These are phyloP conservation scores for Cynocephalus volans DNA, from an alignment of 2,113 vertebrate genomes.

Conservation along the genomic window DNA sequence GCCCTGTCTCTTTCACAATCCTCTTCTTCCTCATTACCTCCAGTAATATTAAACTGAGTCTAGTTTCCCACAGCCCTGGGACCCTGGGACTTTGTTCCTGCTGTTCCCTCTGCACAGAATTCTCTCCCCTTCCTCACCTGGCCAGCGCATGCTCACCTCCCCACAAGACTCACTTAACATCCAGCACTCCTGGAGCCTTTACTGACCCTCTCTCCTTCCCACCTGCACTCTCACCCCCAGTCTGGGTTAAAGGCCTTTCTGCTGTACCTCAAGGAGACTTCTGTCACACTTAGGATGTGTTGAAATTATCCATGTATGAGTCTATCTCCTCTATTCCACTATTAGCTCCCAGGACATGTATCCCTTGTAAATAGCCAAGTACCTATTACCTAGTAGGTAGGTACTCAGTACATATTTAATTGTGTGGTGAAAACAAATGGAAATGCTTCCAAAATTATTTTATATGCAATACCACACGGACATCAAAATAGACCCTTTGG, in stretches of 20 bases:
- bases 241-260: not conserved
- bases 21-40: not conserved
- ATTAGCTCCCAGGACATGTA: not conserved
- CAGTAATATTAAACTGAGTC: not conserved
- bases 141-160: not conserved
- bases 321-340: not conserved
- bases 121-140: not conserved
- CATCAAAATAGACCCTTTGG: not conserved
- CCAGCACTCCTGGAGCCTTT: not conserved
- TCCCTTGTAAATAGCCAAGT: constrained; percentile 16
- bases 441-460: constrained; percentile 33
- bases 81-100: not conserved
- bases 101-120: not conserved
- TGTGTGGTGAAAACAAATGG: not conserved
- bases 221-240: not conserved
- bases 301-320: not conserved
- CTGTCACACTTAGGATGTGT: not conserved
- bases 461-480: not conserved
- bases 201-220: not conserved
- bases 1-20: not conserved
- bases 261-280: not conserved
- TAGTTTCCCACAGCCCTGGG: not conserved
- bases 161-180: not conserved
- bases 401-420: not conserved
- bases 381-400: not conserved